Evolutionary conservation across 2,797 vertebrate species (phyloP), one percentile per base, ranked within the genome.

Genomic region (Pogoniulus pusillus): DNA sequence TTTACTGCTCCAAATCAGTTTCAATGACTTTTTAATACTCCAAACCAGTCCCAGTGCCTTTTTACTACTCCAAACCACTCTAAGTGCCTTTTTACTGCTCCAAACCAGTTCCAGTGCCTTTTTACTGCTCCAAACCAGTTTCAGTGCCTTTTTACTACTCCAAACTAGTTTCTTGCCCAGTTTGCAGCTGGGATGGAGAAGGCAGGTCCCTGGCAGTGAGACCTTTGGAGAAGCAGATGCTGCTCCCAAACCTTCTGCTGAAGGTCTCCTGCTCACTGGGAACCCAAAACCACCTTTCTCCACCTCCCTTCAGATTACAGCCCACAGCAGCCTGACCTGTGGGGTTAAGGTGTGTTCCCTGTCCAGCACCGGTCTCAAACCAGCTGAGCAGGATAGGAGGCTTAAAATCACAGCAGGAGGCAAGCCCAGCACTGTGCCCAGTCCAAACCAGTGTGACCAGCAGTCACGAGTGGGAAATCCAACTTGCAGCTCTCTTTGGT

Each of bases 361-460:
- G 92, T 84, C 89, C 82, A 0, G 89, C 65, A 17, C 60, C 58
- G 29, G 57, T 19, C 71, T 83, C 79, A 71, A 93, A 96, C 94
- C 92, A 82, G 95, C 92, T 1, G 0, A 82, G 95, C 95, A 85
- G 91, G 95, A 84, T 95, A 10, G 1, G 41, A 39, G 62, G 64
- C 91, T 82, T 82, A 79, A 63, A 85, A 93, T 88, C 82, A 4
- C 68, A 66, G 37, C 86, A 85, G 82, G 30, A 10, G 0, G 83
- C 68, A 70, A 90, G 47, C 64, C 91, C 91, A 57, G 82, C 90
- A 80, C 92, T 4, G 2, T 87, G 89, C 75, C 94, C 87, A 74
- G 72, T 82, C 26, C 66, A 88, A 92, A 94, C 91, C 89, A 90
- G 94, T 27, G 87, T 1, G 10, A 91, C 91, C 87, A 96, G 93